Percentiles rank a stretch among this genome's conserved stretches.
These are phyloP conservation scores for Diorhabda carinulata DNA, from an alignment of 1,140 invertebrate genomes.

Conservation along the genomic window DNA sequence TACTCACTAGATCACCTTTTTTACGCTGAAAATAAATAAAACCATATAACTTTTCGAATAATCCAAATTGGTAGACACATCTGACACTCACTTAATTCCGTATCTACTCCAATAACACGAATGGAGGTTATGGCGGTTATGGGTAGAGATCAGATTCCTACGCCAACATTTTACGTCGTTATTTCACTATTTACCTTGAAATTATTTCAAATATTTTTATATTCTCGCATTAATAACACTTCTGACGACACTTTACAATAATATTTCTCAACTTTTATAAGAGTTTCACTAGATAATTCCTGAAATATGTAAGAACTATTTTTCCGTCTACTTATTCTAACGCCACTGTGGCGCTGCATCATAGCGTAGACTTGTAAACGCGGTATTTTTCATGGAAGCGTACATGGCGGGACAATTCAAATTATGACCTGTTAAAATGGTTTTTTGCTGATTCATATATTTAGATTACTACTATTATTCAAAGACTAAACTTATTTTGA, in stretches of 20 bases:
- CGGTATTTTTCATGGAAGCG: conserved; percentile 36
- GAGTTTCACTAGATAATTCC: conserved; percentile 10
- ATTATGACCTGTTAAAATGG: neutral
- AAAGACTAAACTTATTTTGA: neutral
- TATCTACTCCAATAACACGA: conserved; percentile 64
- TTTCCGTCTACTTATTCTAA: conserved; percentile 38
- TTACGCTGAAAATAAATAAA: conserved; percentile 43
- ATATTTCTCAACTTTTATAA: conserved; percentile 16
- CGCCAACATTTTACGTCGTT: conserved; percentile 40
- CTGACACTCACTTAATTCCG: conserved; percentile 61
- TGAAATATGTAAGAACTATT: conserved; percentile 36
- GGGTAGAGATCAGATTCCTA: conserved; percentile 59
- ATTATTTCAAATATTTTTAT: conserved; percentile 1
- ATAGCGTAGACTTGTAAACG: conserved; percentile 37
- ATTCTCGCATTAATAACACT: conserved; percentile 6
- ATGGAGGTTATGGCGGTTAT: conserved; percentile 68
- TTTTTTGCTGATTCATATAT: neutral
- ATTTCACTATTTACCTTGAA: conserved; percentile 20
- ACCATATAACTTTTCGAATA: conserved; percentile 48
- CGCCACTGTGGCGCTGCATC: conserved; percentile 40
- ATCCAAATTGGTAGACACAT: conserved; percentile 60
- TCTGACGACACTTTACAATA: conserved; percentile 14
- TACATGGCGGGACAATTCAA: conserved; percentile 28
- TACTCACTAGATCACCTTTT: conserved; percentile 51
- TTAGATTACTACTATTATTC: neutral